Evolutionary conservation across 2,888 invertebrate species (phyloP).

Genomic region (Lycocerus yunnanus): DNA sequence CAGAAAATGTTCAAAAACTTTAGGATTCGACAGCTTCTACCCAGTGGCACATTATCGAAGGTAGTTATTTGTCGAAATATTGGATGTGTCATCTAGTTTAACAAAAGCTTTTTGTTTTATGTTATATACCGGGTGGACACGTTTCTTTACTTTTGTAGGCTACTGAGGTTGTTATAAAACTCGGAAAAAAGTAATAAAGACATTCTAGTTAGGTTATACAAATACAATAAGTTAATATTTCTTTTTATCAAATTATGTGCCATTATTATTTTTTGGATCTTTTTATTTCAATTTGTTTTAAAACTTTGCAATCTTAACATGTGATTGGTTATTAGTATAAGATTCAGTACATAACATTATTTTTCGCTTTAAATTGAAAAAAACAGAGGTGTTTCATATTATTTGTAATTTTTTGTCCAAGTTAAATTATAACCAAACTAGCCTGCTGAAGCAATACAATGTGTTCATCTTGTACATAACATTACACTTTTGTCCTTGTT

Average conservation of each 20-base stretch:
- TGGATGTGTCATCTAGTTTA: slow-evolving; percentile 3
- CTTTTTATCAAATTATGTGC: too few species aligned
- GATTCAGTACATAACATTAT: too few species aligned
- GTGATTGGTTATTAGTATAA: too few species aligned
- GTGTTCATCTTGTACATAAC: background rate
- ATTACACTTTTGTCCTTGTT: background rate
- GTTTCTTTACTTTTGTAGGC: background rate
- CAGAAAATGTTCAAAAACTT: slow-evolving; percentile 71
- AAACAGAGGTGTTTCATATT: too few species aligned
- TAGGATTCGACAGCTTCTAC: slow-evolving; percentile 66
- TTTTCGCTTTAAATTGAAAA: too few species aligned
- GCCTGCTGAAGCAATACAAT: background rate
- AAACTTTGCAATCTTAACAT: too few species aligned
- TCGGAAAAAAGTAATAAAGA: background rate
- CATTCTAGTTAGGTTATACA: too few species aligned
- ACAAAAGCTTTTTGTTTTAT: background rate
- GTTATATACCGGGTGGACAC: background rate
- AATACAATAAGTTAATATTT: too few species aligned
- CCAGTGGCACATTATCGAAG: slow-evolving; percentile 67
- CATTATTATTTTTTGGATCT: too few species aligned
- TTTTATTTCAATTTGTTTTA: too few species aligned
- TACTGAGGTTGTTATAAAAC: background rate
- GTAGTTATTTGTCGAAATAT: slow-evolving; percentile 51
- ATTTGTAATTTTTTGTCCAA: too few species aligned
- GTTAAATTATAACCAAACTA: background rate